phyloP scores from a whole-genome alignment of 1,140 invertebrate genomes.

The Drosophila rhopaloa region DNA sequence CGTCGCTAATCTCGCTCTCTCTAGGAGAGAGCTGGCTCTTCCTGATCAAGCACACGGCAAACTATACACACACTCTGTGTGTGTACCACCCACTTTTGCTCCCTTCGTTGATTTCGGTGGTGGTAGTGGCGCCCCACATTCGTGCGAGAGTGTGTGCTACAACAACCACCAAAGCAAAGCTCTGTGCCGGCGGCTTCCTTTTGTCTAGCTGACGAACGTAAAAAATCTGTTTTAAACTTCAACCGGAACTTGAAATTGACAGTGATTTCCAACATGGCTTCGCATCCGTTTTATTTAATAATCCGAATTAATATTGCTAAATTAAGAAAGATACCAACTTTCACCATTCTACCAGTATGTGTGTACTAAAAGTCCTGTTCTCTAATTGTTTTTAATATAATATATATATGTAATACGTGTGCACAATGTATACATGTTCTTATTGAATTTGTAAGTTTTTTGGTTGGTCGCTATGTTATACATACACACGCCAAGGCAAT shows the following conservation, averaged over 20 bases:
- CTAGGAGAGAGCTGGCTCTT: constrained; percentile 42
- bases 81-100: constrained; percentile 48
- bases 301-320: background rate
- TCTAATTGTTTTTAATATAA: constrained; percentile 8
- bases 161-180: constrained; percentile 75
- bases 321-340: background rate
- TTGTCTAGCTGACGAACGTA: constrained; percentile 60
- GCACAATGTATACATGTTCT: constrained; percentile 10
- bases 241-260: constrained; percentile 60
- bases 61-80: constrained; percentile 20
- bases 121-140: constrained; percentile 71
- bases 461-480: constrained; percentile 72
- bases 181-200: constrained; percentile 64
- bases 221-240: constrained; percentile 41
- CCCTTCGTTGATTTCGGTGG: constrained; percentile 42
- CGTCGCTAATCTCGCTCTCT: constrained; percentile 38
- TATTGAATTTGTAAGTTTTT: constrained; percentile 55
- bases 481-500: constrained; percentile 52
- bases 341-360: background rate
- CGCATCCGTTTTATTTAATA: constrained; percentile 50
- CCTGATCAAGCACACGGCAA: constrained; percentile 50
- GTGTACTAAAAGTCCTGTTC: background rate
- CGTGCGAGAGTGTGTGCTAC: constrained; percentile 49
- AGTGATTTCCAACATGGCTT: constrained; percentile 72
- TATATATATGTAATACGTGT: constrained; percentile 1